A percentile compares a stretch with the other conserved stretches of the same genome.
These are phyloP conservation scores for Syngnathus typhle DNA, from an alignment of 2,113 vertebrate species.

Conservation along the genomic window DNA sequence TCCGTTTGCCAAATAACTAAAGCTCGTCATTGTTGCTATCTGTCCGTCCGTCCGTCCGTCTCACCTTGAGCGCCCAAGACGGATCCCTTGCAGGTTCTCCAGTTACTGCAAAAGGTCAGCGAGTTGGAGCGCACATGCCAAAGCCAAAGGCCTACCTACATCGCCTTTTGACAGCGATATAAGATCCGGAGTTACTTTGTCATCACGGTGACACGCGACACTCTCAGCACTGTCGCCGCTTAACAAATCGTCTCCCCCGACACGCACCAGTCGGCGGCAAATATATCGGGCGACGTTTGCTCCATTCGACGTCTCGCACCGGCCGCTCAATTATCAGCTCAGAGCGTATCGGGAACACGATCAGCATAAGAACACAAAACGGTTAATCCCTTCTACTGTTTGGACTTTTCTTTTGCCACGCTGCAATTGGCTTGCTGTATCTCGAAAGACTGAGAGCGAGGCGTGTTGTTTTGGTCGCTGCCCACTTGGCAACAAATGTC, in stretches of 20 bases:
- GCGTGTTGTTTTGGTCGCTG: too few species aligned
- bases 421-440: too few species aligned
- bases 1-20: constrained; percentile 63
- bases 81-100: constrained; percentile 32
- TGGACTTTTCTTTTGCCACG: too few species aligned
- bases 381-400: too few species aligned
- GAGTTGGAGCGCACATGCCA: constrained; percentile 9
- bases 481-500: too few species aligned
- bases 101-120: constrained; percentile 27
- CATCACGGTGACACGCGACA: constrained; percentile 5
- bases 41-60: constrained; percentile 3
- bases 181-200: constrained; percentile 5
- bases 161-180: background rate
- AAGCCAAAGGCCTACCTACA: background rate
- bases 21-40: constrained; percentile 33
- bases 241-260: constrained; percentile 46
- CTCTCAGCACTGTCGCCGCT: constrained; percentile 18
- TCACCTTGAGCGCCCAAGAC: constrained; percentile 52
- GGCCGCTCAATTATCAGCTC: background rate
- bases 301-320: constrained; percentile 10
- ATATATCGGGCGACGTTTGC: constrained; percentile 51
- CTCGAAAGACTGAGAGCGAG: too few species aligned
- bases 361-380: background rate
- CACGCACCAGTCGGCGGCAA: constrained; percentile 53
- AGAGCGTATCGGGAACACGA: background rate